These are phyloP conservation scores for Gallinago undulata DNA, from an alignment of 2,113 vertebrate genomes.

Conservation along the genomic window DNA sequence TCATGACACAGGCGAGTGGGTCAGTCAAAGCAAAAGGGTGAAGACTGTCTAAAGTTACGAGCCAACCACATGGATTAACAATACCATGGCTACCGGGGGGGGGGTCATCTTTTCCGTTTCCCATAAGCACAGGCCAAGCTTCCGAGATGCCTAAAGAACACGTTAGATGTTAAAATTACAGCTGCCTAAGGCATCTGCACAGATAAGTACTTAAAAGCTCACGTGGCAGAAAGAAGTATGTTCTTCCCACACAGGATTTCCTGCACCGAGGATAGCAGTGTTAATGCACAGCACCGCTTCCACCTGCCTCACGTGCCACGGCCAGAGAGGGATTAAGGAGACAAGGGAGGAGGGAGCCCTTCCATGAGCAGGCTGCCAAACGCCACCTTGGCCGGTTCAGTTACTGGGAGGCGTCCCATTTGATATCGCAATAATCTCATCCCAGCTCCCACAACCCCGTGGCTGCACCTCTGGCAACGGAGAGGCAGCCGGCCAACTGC, in stretches of 20 bases:
- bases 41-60: background rate
- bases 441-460: background rate
- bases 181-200: background rate
- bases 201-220: background rate
- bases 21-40: background rate
- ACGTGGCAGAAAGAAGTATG: background rate
- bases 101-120: background rate
- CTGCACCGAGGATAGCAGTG: background rate
- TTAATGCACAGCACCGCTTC: background rate
- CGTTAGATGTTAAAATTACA: background rate
- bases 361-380: background rate
- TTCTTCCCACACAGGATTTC: background rate
- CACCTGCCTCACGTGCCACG: rapidly evolving
- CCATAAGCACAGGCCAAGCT: background rate
- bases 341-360: rapidly evolving
- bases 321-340: background rate
- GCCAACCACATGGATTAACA: background rate
- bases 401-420: background rate
- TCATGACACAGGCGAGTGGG: background rate
- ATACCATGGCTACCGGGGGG: rapidly evolving
- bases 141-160: background rate
- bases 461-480: rapidly evolving
- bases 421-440: background rate
- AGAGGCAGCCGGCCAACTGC: background rate
- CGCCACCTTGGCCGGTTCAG: rapidly evolving